phyloP scores from a whole-genome alignment of 2,113 vertebrate species.

The Megalops atlanticus region DNA sequence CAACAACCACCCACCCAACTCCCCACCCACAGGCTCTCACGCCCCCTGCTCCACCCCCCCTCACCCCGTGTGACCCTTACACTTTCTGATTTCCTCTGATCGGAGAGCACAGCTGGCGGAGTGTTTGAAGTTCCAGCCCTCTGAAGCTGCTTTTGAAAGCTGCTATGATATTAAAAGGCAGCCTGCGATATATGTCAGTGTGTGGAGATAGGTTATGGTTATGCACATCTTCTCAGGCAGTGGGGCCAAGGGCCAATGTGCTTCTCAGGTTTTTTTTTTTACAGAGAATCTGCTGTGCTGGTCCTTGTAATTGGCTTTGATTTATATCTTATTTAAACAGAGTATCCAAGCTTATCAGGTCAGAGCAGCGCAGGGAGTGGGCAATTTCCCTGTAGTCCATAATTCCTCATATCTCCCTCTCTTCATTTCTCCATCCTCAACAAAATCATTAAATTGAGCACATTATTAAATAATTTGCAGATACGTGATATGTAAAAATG shows the following conservation, averaged over 20 bases:
- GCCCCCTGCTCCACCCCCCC: no score
- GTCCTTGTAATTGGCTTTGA: constrained; percentile 23
- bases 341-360: constrained; percentile 20
- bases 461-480: constrained; percentile 34
- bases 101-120: constrained; percentile 1
- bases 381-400: constrained; percentile 23
- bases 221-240: not conserved
- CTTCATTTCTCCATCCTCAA: constrained; percentile 4
- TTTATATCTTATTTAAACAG: constrained; percentile 36
- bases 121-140: constrained; percentile 7
- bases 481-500: constrained; percentile 33
- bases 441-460: constrained; percentile 27
- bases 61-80: not conserved
- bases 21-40: no score
- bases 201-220: not conserved
- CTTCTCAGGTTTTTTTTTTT: not conserved
- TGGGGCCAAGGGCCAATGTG: not conserved
- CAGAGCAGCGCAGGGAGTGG: constrained; percentile 9
- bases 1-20: no score
- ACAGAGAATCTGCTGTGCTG: not conserved
- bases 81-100: constrained; percentile 7
- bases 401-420: constrained; percentile 10
- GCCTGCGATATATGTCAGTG: not conserved
- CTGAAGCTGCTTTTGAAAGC: constrained; percentile 20
- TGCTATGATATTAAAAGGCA: not conserved